Base-by-base conservation (phyloP, 2,797 vertebrate species). In the Fratercula arctica region DNA sequence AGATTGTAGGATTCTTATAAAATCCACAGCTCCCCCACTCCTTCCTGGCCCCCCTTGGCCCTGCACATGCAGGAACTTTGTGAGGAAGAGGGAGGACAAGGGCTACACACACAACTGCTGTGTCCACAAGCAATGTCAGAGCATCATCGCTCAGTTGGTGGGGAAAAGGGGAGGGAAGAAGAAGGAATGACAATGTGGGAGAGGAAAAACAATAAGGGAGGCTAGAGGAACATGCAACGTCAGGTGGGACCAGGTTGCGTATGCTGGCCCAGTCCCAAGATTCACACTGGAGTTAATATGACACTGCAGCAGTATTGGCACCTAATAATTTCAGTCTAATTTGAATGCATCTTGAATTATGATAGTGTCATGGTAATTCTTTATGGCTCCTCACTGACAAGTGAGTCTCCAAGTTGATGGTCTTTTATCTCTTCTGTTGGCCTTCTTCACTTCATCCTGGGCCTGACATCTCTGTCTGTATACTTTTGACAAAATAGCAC, bases 81-180 rank as follows among this genome's bases (percentile, higher is more conserved):
- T 10, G 20, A 19, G 46, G 56, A 93, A 81, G 56, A 54, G 16
- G 25, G 28, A 53, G 26, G 31, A 53, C 31, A 57, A 67, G 46
- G 41, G 46, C 20, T 63, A 21, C 13, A 11, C 10, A 26, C 14
- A 21, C 10, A 61, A 57, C 11, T 28, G 19, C 26, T 85, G 3
- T 15, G 50, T 51, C 50, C 50, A 26, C 14, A 4, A 37, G 54
- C 18, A 12, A 25, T 5, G 31, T 23, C 63, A 51, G 51, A 85
- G 29, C 50, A 82, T 41, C 80, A 8, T 18, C 37, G 5, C 45
- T 74, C 0, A 0, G 18, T 2, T 5, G 0, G 6, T n/a, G 5
- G 14, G 28, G 3, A 11, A 89, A 76, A 45, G 6, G 11, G 21
- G n/a, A 66, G 11, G 19, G n/a, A 91, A 78, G n/a, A 68, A 73